These are phyloP conservation scores for Dicentrarchus labrax DNA, from an alignment of 2,113 vertebrate species.

Conservation along the genomic window DNA sequence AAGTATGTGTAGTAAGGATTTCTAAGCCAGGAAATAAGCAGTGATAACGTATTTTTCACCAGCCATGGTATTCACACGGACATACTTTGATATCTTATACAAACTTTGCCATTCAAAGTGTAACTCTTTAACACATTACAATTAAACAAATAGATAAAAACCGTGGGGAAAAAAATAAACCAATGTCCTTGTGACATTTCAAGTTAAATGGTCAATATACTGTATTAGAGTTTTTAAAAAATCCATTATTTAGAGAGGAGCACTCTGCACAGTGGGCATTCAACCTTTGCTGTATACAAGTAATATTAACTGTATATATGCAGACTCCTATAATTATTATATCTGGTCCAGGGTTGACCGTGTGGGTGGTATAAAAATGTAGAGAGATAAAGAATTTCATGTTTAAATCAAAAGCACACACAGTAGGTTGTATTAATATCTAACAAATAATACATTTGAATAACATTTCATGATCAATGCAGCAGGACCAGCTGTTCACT, in stretches of 20 bases:
- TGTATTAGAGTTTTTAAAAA: constrained; percentile 37
- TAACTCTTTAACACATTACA: constrained; percentile 34
- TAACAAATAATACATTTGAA: constrained; percentile 46
- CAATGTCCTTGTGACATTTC: constrained; percentile 33
- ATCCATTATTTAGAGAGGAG: constrained; percentile 21
- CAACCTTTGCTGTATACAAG: constrained; percentile 27
- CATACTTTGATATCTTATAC: constrained; percentile 27
- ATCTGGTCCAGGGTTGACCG: constrained; percentile 55
- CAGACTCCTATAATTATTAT: constrained; percentile 26
- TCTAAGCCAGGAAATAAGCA: constrained; percentile 38
- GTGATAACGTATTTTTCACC: constrained; percentile 15
- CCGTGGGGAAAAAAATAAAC: constrained; percentile 35
- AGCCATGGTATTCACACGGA: constrained; percentile 19
- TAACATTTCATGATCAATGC: constrained; percentile 25
- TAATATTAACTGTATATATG: constrained; percentile 36
- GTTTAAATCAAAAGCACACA: constrained; percentile 41
- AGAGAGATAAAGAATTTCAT: constrained; percentile 19
- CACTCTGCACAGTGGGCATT: constrained; percentile 27
- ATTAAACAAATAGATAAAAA: constrained; percentile 42
- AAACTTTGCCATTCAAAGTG: constrained; percentile 41
- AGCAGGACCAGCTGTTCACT: constrained; percentile 4
- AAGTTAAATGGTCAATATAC: constrained; percentile 26
- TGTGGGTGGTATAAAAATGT: constrained; percentile 40
- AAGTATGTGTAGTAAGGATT: constrained; percentile 32
- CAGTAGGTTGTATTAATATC: constrained; percentile 22